Percentiles rank a stretch among this genome's conserved stretches.
Conservation (phyloP, 2,888 invertebrate genomes). For the Drosophila borborema region DNA sequence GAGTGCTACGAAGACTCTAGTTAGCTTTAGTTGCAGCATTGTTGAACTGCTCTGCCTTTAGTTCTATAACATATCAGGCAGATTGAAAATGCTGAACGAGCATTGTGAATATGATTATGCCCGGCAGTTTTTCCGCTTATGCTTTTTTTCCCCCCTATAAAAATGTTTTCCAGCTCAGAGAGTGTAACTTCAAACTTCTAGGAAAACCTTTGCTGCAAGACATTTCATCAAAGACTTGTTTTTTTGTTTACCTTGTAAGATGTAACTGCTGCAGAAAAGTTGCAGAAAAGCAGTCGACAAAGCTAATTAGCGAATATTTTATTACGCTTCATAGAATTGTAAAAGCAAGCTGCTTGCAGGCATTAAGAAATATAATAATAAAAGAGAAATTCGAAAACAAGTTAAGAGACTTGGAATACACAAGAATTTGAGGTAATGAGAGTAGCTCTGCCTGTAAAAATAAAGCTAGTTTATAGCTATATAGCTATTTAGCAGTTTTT, state of each 20-base stretch:
- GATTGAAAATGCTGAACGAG: too few species aligned
- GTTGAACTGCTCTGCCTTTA: too few species aligned
- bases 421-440: neutral
- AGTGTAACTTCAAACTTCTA: neutral
- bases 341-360: neutral
- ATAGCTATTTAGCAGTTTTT: too few species aligned
- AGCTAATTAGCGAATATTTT: slow-evolving; percentile 3
- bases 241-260: neutral
- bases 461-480: neutral
- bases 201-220: neutral
- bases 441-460: neutral
- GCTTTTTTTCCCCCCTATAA: neutral
- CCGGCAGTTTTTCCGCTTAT: too few species aligned
- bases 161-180: neutral
- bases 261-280: neutral
- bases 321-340: neutral
- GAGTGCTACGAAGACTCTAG: too few species aligned
- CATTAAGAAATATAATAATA: neutral
- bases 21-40: too few species aligned
- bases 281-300: neutral
- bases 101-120: too few species aligned
- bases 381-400: neutral
- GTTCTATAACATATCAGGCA: too few species aligned
- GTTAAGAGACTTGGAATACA: neutral
- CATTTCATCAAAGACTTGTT: neutral